Conservation (phyloP, 1,140 invertebrate species). For the Trichonephila clavata region DNA sequence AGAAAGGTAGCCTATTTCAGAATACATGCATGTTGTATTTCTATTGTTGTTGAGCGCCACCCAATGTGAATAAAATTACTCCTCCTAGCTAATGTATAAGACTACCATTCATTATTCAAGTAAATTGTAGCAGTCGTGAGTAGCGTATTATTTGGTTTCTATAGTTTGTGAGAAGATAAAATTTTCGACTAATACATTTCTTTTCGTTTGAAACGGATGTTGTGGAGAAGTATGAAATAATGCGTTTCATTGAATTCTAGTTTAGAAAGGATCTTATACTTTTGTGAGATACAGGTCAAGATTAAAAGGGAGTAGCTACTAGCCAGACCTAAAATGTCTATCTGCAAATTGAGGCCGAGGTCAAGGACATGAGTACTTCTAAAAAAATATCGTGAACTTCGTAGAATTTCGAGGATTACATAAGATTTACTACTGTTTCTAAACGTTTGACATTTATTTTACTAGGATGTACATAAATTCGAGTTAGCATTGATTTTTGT, state of each 20-base stretch:
- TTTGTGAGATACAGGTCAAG: neutral
- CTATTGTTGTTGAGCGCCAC: too few relatives aligned
- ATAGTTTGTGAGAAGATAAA: too few relatives aligned
- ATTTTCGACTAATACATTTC: neutral
- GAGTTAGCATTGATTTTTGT: too few relatives aligned
- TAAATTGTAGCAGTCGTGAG: too few relatives aligned
- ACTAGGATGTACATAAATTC: neutral
- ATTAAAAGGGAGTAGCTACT: neutral
- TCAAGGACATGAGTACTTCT: neutral
- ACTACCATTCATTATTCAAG: too few relatives aligned
- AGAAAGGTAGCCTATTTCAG: too few relatives aligned
- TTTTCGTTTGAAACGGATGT: neutral
- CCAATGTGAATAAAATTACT: too few relatives aligned
- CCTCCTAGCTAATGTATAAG: too few relatives aligned
- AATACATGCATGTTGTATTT: too few relatives aligned
- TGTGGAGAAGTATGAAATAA: neutral
- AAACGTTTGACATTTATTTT: neutral
- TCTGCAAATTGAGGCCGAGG: neutral
- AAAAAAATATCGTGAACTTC: neutral
- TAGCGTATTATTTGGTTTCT: too few relatives aligned
- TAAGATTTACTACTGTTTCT: neutral
- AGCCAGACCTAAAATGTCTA: neutral
- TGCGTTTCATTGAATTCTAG: neutral
- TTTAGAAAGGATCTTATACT: neutral
- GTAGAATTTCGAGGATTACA: neutral